Percentiles rank a stretch among this genome's conserved stretches.
Conservation (phyloP, 2,888 invertebrate species). For the Drosophila sordidula region DNA sequence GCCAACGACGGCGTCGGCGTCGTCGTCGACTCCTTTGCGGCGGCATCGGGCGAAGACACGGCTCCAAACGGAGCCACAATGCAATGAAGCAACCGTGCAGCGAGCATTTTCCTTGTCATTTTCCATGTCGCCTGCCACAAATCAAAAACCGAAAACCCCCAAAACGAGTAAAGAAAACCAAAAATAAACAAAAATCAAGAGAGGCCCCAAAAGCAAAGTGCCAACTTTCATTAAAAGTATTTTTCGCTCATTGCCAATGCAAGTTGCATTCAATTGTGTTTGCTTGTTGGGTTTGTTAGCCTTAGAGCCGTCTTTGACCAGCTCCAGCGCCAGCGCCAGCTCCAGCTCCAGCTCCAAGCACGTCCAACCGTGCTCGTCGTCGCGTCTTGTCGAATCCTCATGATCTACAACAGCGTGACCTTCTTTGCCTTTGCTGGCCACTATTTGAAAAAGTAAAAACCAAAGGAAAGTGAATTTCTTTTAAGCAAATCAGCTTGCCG, state of each 20-base stretch:
- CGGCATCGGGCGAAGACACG: background rate
- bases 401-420: conserved; percentile 77
- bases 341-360: conserved; percentile 40
- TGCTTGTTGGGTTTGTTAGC: conserved; percentile 59
- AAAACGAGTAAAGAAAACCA: conserved; percentile 36
- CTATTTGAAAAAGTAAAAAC: conserved; percentile 44
- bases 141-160: conserved; percentile 62
- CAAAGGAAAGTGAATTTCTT: conserved; percentile 82
- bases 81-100: conserved; percentile 15
- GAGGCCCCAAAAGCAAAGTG: conserved; percentile 72
- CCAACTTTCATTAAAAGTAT: conserved; percentile 82
- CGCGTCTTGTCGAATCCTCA: conserved; percentile 72
- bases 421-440: conserved; percentile 69
- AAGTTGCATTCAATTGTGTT: conserved; percentile 77
- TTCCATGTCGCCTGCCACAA: conserved; percentile 79
- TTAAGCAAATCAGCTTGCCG: conserved; percentile 80
- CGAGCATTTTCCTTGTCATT: conserved; percentile 65
- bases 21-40: conserved; percentile 6
- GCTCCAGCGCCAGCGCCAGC: conserved; percentile 33
- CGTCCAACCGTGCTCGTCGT: conserved; percentile 23
- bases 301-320: conserved; percentile 61
- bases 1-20: conserved; percentile 4
- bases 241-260: conserved; percentile 76
- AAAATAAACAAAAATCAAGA: conserved; percentile 20
- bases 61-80: conserved; percentile 12